phyloP scores from a whole-genome alignment of 2,113 vertebrate species.

The Edolisoma coerulescens region DNA sequence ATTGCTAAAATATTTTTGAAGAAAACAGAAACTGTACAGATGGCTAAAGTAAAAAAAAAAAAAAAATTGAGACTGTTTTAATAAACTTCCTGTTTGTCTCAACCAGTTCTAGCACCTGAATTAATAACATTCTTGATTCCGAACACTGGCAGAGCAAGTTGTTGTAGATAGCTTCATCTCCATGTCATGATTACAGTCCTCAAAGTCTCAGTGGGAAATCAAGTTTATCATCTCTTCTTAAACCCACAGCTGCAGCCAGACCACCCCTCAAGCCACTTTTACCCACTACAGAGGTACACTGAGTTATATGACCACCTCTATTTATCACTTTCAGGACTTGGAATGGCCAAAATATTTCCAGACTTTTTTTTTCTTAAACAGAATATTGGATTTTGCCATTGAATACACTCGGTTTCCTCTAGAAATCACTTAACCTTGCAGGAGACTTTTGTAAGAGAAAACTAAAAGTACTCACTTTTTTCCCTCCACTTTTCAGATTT shows the following conservation, averaged over 20 bases:
- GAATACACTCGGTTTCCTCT: neutral
- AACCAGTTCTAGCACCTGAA: neutral
- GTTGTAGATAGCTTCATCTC: neutral
- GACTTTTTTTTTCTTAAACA: neutral
- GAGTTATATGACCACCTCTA: neutral
- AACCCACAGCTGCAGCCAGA: neutral
- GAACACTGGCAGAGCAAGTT: neutral
- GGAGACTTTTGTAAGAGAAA: neutral
- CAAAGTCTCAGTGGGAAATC: neutral
- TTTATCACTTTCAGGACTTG: neutral
- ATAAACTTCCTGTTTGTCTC: neutral
- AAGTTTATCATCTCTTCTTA: neutral
- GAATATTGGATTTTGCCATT: neutral
- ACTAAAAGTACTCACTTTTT: neutral
- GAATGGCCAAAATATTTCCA: neutral
- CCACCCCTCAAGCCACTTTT: neutral
- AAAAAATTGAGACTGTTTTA: neutral
- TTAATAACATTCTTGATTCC: neutral
- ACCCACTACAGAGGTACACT: neutral
- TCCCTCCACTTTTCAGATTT: fast-evolving
- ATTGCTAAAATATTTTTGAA: neutral
- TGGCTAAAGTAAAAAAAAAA: neutral
- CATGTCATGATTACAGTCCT: neutral
- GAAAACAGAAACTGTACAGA: neutral
- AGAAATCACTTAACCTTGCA: neutral